phyloP scores from a whole-genome alignment of 1,140 invertebrate species.

The Drosophila sucinea region DNA sequence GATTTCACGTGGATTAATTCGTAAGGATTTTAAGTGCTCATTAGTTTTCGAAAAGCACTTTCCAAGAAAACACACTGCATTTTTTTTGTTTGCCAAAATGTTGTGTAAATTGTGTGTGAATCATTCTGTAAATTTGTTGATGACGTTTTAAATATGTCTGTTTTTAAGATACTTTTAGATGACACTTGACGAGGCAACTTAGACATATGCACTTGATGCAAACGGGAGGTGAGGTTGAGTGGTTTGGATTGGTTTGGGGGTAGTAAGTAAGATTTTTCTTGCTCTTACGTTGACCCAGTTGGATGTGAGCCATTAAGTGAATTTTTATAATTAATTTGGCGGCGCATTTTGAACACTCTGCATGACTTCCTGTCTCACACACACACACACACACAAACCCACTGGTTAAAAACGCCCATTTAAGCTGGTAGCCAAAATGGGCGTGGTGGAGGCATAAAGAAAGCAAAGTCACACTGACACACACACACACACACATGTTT shows the following conservation, averaged over 20 bases:
- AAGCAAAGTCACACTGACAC: conserved; percentile 13
- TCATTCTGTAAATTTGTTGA: not conserved
- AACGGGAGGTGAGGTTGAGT: not conserved
- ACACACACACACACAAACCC: no score
- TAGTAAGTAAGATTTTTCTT: conserved; percentile 1
- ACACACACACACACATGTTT: not conserved
- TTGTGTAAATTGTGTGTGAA: not conserved
- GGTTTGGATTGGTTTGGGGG: not conserved
- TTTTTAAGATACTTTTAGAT: not conserved
- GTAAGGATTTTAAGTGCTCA: no score
- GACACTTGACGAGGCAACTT: conserved; percentile 2
- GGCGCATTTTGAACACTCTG: conserved; percentile 30
- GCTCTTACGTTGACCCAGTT: conserved; percentile 76
- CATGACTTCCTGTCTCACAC: conserved; percentile 44
- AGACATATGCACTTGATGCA: not conserved
- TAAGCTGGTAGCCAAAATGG: conserved; percentile 38
- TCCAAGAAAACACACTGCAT: no score
- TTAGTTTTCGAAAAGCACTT: no score
- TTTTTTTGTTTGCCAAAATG: no score
- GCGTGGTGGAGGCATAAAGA: conserved; percentile 31
- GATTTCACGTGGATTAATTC: no score
- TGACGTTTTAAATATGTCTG: not conserved
- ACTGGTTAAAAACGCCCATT: not conserved
- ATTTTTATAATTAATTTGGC: conserved; percentile 78
- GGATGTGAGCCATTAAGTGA: conserved; percentile 74